Evolutionary conservation across 2,113 vertebrate species (phyloP), one percentile per base, ranked within the genome.

Genomic region (Pelecanus crispus): DNA sequence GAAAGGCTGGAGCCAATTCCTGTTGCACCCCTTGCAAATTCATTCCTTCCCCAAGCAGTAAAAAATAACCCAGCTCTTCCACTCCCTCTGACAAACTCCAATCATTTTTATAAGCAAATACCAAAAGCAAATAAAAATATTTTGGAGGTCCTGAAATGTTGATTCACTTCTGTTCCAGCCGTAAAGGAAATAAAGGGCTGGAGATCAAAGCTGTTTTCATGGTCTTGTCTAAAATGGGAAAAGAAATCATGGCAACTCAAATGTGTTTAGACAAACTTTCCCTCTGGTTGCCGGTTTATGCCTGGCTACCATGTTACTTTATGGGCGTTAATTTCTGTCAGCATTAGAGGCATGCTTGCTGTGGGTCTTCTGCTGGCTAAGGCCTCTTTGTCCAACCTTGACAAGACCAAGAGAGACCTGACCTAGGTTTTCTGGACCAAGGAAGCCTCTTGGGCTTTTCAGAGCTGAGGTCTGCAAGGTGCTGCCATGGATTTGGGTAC

Each of bases 91-190:
- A 93, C 73, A 89, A 89, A 84, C 65, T 92, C 72, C 42, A 67
- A 29, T 71, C 26, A 78, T 81, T 94, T 96, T 89, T 91, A 94
- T 74, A 91, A 96, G 89, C 73, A 94, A 94, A 95, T 63, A 88
- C 38, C 53, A 74, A 93, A 94, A 73, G 55, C 75, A 92, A 95
- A 96, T 91, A 13, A 92, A 94, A 96, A 92, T 95, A 91, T 91
- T 97, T 94, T 94, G 77, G 49, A 88, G 70, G 44, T 82, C 74
- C 49, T 9, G 19, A 92, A 88, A 91, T 89, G 94, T 82, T 92
- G 88, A 84, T 95, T 92, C 49, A 74, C 26, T 92, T 94, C 44
- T 89, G 68, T 94, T 95, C 84, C 49, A 36, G 79, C 55, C 52
- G 14, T 78, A 89, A 92, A 92, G 81, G 89, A 95, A 96, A 90